Percentiles rank a stretch among this genome's conserved stretches.
These are phyloP conservation scores for Strigamia crassipes DNA, from an alignment of 2,888 invertebrate species.

Conservation along the genomic window DNA sequence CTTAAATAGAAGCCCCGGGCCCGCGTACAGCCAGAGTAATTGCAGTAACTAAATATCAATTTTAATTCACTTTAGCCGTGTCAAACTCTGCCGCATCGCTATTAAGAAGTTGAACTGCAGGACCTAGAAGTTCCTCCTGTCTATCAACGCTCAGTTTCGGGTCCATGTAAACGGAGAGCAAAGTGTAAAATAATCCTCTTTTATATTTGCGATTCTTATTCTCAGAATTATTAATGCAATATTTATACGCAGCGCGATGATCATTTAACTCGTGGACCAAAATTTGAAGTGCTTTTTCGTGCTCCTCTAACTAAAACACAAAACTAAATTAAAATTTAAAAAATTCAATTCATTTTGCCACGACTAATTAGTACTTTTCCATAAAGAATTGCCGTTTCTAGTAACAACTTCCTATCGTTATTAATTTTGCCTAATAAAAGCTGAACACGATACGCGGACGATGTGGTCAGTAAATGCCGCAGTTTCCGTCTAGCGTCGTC, in stretches of 20 bases:
- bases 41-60: too few species aligned
- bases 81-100: constrained; percentile 62
- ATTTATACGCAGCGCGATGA: constrained; percentile 62
- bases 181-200: constrained; percentile 59
- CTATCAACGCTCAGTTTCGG: constrained; percentile 54
- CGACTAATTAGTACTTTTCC: constrained; percentile 59
- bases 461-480: constrained; percentile 59
- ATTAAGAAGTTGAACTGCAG: constrained; percentile 61
- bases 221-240: constrained; percentile 60
- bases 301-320: constrained; percentile 61
- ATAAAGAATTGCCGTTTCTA: constrained; percentile 63
- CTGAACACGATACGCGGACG: constrained; percentile 60
- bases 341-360: background rate
- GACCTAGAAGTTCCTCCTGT: constrained; percentile 58
- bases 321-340: constrained; percentile 31
- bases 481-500: constrained; percentile 55
- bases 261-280: constrained; percentile 62
- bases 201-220: constrained; percentile 56
- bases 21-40: too few species aligned
- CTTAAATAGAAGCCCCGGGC: too few species aligned
- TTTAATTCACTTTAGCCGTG: constrained; percentile 56
- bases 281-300: constrained; percentile 63
- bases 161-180: constrained; percentile 61
- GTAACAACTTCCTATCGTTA: constrained; percentile 60
- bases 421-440: constrained; percentile 60